These are phyloP conservation scores for Rhinolophus ferrumequinum DNA, from an alignment of 2,113 vertebrate genomes.

Conservation along the genomic window DNA sequence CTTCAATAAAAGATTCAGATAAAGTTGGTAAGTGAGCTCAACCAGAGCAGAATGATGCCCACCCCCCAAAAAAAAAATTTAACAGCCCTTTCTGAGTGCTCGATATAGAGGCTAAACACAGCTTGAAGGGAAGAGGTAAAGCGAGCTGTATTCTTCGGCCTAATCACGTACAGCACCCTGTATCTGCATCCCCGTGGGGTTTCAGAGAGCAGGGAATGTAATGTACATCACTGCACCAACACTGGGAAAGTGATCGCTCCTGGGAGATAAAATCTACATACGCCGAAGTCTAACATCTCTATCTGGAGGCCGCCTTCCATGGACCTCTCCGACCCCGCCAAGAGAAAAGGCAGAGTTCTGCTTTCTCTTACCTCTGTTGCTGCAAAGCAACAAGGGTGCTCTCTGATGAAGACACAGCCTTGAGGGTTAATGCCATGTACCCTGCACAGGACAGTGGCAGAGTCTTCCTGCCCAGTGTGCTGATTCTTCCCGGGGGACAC, in stretches of 20 bases:
- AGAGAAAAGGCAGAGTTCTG: not conserved
- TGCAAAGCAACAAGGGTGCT: not conserved
- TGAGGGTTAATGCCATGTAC: fast-evolving
- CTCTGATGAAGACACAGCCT: not conserved
- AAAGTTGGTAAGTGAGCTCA: constrained; percentile 38
- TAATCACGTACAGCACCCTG: not conserved
- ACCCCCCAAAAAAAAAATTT: not conserved
- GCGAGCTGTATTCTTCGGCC: not conserved
- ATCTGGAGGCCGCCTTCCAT: not conserved
- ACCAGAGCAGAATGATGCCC: not conserved
- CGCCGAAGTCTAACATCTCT: not conserved
- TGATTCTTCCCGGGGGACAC: fast-evolving
- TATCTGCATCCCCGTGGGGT: fast-evolving
- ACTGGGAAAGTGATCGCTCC: fast-evolving
- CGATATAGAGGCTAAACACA: not conserved
- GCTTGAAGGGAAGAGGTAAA: not conserved
- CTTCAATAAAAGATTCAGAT: constrained; percentile 11
- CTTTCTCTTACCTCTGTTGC: too few relatives aligned
- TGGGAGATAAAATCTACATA: not conserved
- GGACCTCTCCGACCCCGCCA: fast-evolving
- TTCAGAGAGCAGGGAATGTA: not conserved
- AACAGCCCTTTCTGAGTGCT: not conserved
- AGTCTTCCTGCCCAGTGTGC: not conserved
- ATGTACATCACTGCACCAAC: fast-evolving
- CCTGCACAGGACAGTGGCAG: not conserved